Base-by-base conservation (phyloP, 2,113 vertebrate species). In the Elaphurus davidianus region DNA sequence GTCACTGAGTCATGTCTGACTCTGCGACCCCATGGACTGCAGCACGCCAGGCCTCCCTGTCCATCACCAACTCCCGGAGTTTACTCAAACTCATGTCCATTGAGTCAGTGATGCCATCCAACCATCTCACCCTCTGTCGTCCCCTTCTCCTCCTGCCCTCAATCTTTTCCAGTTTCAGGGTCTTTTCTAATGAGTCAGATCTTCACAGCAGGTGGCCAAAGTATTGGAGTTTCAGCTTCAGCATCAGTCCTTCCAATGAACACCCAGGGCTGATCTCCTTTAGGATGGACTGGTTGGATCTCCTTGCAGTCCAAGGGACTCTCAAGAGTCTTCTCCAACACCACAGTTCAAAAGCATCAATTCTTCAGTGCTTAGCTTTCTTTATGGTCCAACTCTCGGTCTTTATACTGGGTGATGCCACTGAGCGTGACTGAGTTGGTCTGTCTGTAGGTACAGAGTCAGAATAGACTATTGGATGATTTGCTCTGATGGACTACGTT, bases 131-230 rank as follows among this genome's bases (percentile, higher is more conserved):
- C n/a, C 17, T 71, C 64, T 71, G 9, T 71, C 0, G 2, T 71
- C 17, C n/a, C 64, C 17, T 71, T 21, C 64, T 71, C n/a, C 17
- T 71, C 64, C n/a, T 21, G n/a, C 64, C 64, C 0, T 11, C 64
- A 71, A 71, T 71, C n/a, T 5, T 1, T 21, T 9, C n/a, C 64
- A 71, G 64, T 17, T 21, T 36, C n/a, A 21, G 64, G 64, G n/a
- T 5, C n/a, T 71, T 71, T 36, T 36, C 64, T 0, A 36, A 36
- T 71, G 17, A 71, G n/a, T 71, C 64, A 71, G 33, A 4, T 36
- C n/a, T 71, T 71, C 4, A 0, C n/a, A 36, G 21, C 1, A 71
- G n/a, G n/a, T 36, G 4, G 2, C n/a, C 17, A 5, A 67, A 67
- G 16, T 67, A 67, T 10, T 67, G 19, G 19, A 21, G 19, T 71